These are phyloP conservation scores for Gadus macrocephalus DNA, from an alignment of 2,113 vertebrate species.

Conservation along the genomic window DNA sequence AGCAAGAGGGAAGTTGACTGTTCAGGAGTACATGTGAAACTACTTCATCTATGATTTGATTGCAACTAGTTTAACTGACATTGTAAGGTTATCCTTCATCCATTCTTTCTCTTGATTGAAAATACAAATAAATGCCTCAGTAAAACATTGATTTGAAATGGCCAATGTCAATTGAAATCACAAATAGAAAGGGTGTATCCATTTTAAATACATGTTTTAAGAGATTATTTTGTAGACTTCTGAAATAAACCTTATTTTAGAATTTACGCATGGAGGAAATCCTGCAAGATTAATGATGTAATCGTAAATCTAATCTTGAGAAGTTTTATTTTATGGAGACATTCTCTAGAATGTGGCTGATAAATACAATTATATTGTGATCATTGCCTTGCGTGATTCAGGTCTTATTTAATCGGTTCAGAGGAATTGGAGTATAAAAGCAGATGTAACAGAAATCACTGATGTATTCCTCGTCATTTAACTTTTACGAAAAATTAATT, in stretches of 20 bases:
- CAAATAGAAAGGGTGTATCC: constrained; percentile 41
- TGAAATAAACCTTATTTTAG: constrained; percentile 46
- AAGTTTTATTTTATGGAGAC: no score
- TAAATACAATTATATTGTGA: no score
- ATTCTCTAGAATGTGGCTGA: no score
- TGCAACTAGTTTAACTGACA: constrained; percentile 1
- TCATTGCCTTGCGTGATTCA: no score
- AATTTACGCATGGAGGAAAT: constrained; percentile 46
- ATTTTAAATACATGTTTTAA: constrained; percentile 53
- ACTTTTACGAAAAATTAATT: constrained; percentile 52
- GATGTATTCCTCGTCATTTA: constrained; percentile 27
- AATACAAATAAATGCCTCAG: constrained; percentile 21
- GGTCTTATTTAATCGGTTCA: no score
- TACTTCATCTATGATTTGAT: neutral
- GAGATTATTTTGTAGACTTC: constrained; percentile 50
- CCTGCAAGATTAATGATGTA: constrained; percentile 2
- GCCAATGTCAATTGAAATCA: constrained; percentile 41
- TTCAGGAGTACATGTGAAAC: constrained; percentile 3
- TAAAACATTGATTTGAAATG: constrained; percentile 13
- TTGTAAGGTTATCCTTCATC: no score
- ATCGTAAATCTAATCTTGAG: no score
- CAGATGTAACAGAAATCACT: no score
- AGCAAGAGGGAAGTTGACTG: constrained; percentile 22
- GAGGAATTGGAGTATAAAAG: no score
- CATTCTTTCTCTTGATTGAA: constrained; percentile 14